These are phyloP conservation scores for Mirounga angustirostris DNA, from an alignment of 2,113 vertebrate species.

Conservation along the genomic window DNA sequence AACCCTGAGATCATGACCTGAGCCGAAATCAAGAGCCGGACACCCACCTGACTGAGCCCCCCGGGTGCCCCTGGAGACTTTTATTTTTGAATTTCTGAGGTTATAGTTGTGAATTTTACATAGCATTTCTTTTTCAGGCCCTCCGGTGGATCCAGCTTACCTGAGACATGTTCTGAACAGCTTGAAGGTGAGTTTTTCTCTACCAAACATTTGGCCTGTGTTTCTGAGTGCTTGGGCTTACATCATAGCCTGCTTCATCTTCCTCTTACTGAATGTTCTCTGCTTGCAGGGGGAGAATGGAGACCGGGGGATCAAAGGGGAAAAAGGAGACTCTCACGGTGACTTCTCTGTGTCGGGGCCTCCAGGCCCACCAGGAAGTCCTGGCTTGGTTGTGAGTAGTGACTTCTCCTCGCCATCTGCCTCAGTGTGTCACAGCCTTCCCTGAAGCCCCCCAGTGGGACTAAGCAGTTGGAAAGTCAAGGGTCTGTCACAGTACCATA, in stretches of 20 bases:
- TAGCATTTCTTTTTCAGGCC: slow-evolving; percentile 84
- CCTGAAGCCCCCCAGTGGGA: background rate
- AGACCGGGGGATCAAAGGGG: slow-evolving; percentile 90
- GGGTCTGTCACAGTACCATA: background rate
- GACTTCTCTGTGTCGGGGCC: slow-evolving; percentile 86
- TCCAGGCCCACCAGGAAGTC: slow-evolving; percentile 91
- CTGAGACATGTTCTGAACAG: slow-evolving; percentile 87
- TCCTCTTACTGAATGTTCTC: slow-evolving; percentile 35
- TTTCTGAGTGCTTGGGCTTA: background rate
- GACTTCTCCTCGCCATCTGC: background rate
- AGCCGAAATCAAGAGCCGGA: background rate
- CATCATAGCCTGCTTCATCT: background rate
- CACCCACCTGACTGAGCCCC: background rate
- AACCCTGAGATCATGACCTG: background rate
- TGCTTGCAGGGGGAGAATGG: slow-evolving; percentile 89
- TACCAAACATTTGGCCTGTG: background rate
- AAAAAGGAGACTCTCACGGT: slow-evolving; percentile 90
- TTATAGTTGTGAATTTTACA: slow-evolving; percentile 57
- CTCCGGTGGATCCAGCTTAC: slow-evolving; percentile 85
- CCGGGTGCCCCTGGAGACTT: background rate
- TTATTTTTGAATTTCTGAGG: slow-evolving; percentile 58
- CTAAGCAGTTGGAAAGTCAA: background rate
- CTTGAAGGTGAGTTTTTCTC: slow-evolving; percentile 85
- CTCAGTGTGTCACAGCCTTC: background rate
- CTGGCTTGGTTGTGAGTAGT: slow-evolving; percentile 91